A percentile compares a stretch with the other conserved stretches of the same genome.
Conservation (phyloP, 2,113 vertebrate species). For the Ophthalmolycus amberensis region DNA sequence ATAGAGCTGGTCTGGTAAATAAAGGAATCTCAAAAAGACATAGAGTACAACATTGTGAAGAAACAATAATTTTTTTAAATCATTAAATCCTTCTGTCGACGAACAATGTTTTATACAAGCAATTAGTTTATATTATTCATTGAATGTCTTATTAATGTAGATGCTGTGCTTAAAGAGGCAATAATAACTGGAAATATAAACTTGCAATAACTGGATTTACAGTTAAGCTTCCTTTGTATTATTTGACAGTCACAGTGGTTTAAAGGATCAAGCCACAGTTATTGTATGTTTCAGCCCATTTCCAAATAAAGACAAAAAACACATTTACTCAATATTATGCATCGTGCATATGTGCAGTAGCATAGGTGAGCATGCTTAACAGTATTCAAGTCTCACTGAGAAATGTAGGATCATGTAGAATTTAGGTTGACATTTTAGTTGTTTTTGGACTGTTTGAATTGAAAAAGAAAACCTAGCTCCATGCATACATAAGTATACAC, state of each 20-base stretch:
- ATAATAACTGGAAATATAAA: slow-evolving; percentile 1
- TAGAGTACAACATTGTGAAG: neutral
- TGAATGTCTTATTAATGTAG: neutral
- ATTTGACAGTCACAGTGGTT: neutral
- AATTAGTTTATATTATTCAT: neutral
- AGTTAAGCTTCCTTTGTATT: neutral
- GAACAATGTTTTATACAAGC: neutral
- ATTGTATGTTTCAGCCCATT: neutral
- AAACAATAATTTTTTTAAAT: neutral
- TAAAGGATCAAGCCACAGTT: neutral
- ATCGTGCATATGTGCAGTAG: neutral
- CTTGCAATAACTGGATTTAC: neutral
- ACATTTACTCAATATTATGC: neutral
- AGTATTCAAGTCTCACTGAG: neutral
- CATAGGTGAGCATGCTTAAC: neutral
- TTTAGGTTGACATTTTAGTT: neutral
- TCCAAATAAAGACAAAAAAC: neutral
- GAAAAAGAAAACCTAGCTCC: too few relatives aligned
- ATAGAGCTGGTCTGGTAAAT: neutral
- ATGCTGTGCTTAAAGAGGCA: neutral
- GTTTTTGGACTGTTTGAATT: neutral
- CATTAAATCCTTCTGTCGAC: neutral
- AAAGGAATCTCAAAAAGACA: neutral
- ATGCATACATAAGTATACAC: neutral
- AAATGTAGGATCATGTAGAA: neutral